These are phyloP conservation scores for Danaus melanippus DNA, from an alignment of 1,140 invertebrate genomes.

Conservation along the genomic window DNA sequence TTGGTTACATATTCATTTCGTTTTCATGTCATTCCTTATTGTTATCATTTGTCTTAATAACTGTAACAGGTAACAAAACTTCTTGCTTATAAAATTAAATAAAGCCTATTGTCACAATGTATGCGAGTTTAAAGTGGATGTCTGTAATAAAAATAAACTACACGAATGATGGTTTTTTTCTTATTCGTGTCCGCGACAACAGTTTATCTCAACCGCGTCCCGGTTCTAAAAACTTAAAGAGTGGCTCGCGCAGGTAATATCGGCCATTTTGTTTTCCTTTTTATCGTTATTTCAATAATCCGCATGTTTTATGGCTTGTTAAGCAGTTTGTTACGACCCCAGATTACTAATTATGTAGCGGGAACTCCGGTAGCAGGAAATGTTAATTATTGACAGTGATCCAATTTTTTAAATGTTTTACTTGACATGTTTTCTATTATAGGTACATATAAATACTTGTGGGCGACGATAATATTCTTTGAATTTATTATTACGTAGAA, in stretches of 20 bases:
- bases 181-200: slow-evolving; percentile 60
- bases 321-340: slow-evolving; percentile 45
- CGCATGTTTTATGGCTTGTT: slow-evolving; percentile 61
- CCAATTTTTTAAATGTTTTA: no score
- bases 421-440: no score
- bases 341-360: slow-evolving; percentile 48
- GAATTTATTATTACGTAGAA: no score
- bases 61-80: no score
- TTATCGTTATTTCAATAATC: slow-evolving; percentile 60
- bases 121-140: slow-evolving; percentile 41
- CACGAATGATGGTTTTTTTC: slow-evolving; percentile 55
- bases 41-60: no score
- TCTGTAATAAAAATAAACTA: slow-evolving; percentile 64
- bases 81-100: slow-evolving; percentile 4
- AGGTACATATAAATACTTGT: no score
- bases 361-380: slow-evolving; percentile 48
- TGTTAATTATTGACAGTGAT: slow-evolving; percentile 17
- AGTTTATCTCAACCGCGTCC: slow-evolving; percentile 46
- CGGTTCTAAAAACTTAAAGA: slow-evolving; percentile 39
- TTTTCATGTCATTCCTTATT: no score
- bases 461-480: no score
- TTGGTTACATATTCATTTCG: no score
- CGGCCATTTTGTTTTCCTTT: slow-evolving; percentile 52
- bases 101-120: slow-evolving; percentile 27
- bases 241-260: slow-evolving; percentile 57